Evolutionary conservation across 64 coral and sea anemone species (phyloP), one percentile per base, ranked within the genome.

Genomic region (Montipora sp.): DNA sequence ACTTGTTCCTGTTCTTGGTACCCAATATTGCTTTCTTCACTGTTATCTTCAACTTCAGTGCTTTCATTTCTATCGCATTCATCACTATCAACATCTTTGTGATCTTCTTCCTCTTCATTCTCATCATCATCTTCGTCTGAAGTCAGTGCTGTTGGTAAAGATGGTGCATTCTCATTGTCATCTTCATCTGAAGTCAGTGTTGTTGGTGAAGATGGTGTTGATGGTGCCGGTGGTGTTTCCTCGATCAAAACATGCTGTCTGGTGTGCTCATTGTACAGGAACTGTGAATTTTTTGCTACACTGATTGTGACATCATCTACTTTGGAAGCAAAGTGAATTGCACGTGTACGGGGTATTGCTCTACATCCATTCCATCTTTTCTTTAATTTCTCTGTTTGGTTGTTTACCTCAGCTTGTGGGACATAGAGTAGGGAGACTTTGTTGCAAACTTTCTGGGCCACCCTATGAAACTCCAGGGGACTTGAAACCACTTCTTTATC

Each of bases 271-370:
- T 53, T 27, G 48, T 43, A 82, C 19, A 69, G 79, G 16, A 75
- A 79, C 72, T 36, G 69, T 36, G 51, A 92, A 84, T 60, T 59
- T 72, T 65, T 92, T 27, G 53, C 81, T 49, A 49, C 81, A 36
- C 20, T 51, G 77, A 66, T 79, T 63, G 57, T 90, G 15, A 59
- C 21, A 61, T 61, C 63, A 92, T 83, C 21, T 86, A 55, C 51
- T 55, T 55, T 55, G 51, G 51, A 55, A 55, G 51, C 51, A 55
- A 55, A 55, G 51, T 55, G 90, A 92, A 92, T 75, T 85, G 90
- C 49, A 24, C 77, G 81, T 85, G 90, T 92, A 8, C 43, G 48
- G 53, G 71, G 80, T 21, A 92, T 83, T 77, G 83, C 47, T 61
- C 59, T 79, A 68, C 66, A 51, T 72, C 48, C 72, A 76, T 92